Evolutionary conservation across 2,888 invertebrate species (phyloP).

Genomic region (Chymomyza procnemis): DNA sequence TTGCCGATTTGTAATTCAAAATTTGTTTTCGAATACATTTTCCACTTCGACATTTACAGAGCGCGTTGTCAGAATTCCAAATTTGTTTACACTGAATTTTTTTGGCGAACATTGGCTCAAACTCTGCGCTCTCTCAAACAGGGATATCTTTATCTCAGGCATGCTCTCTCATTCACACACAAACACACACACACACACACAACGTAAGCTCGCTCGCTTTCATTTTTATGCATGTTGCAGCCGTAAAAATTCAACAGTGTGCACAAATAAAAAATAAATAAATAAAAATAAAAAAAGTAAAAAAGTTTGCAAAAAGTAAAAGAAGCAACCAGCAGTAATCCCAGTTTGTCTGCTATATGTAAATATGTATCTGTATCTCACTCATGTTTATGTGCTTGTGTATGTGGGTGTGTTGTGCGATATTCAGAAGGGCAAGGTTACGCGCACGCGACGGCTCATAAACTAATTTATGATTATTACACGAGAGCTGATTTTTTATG

Average conservation of each 20-base stretch:
- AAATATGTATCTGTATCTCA: slow-evolving; percentile 17
- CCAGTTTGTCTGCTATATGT: neutral
- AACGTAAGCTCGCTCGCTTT: slow-evolving; percentile 26
- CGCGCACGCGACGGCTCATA: slow-evolving; percentile 73
- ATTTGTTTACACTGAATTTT: slow-evolving; percentile 46
- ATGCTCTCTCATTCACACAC: slow-evolving; percentile 17
- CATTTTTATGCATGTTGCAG: slow-evolving; percentile 71
- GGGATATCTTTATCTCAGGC: slow-evolving; percentile 11
- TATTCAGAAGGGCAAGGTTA: slow-evolving; percentile 75
- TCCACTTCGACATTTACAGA: slow-evolving; percentile 61
- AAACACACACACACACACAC: neutral
- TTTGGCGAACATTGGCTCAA: slow-evolving; percentile 4
- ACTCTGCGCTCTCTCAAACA: neutral
- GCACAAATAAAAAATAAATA: slow-evolving; percentile 36
- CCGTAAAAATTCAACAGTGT: slow-evolving; percentile 73
- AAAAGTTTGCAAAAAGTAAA: slow-evolving; percentile 11
- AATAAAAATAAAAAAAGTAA: slow-evolving; percentile 13
- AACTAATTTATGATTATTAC: slow-evolving; percentile 77
- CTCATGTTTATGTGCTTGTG: slow-evolving; percentile 20
- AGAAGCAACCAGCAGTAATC: slow-evolving; percentile 1
- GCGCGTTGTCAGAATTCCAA: slow-evolving; percentile 66
- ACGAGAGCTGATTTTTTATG: slow-evolving; percentile 71
- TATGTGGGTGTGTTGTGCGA: slow-evolving; percentile 24
- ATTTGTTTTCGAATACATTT: slow-evolving; percentile 72
- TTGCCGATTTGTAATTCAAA: slow-evolving; percentile 73